Percentiles rank a stretch among this genome's conserved stretches.
phyloP scores from a whole-genome alignment of 2,888 invertebrate species.

The Antheraea assamensis region DNA sequence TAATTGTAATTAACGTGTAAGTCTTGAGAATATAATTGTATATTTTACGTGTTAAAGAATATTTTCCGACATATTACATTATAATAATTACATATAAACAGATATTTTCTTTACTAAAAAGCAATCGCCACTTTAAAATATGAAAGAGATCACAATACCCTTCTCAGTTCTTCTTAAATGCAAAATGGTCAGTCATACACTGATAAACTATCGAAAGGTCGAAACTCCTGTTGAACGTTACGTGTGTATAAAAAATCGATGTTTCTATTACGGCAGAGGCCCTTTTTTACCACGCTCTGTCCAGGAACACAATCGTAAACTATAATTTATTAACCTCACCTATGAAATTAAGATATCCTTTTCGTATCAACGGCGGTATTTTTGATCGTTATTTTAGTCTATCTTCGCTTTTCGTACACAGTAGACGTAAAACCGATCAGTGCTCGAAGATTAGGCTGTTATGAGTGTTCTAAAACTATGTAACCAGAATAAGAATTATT shows the following conservation, averaged over 20 bases:
- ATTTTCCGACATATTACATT: neutral
- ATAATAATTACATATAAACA: neutral
- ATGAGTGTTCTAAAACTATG: constrained; percentile 10
- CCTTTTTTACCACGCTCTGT: constrained; percentile 66
- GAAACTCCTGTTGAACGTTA: constrained; percentile 62
- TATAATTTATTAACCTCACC: constrained; percentile 75
- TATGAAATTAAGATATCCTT: constrained; percentile 78
- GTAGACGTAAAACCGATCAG: constrained; percentile 53
- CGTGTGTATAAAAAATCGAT: constrained; percentile 76
- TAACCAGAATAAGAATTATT: constrained; percentile 13
- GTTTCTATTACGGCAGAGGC: constrained; percentile 71
- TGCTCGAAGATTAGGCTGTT: constrained; percentile 21
- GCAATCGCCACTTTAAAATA: neutral
- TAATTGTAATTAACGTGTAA: constrained; percentile 1
- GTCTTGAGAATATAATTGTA: neutral
- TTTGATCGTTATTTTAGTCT: constrained; percentile 66
- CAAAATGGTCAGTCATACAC: constrained; percentile 48
- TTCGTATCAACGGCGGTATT: constrained; percentile 66
- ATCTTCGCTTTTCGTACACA: constrained; percentile 53
- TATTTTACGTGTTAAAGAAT: constrained; percentile 2
- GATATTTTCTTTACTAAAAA: neutral
- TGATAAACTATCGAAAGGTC: constrained; percentile 59
- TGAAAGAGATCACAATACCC: constrained; percentile 62
- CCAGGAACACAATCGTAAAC: constrained; percentile 75
- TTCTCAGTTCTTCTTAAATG: constrained; percentile 44